A percentile compares a stretch with the other conserved stretches of the same genome.
Evolutionary conservation across 2,888 invertebrate species (phyloP).

Genomic region (Ichneumoninae sp.): DNA sequence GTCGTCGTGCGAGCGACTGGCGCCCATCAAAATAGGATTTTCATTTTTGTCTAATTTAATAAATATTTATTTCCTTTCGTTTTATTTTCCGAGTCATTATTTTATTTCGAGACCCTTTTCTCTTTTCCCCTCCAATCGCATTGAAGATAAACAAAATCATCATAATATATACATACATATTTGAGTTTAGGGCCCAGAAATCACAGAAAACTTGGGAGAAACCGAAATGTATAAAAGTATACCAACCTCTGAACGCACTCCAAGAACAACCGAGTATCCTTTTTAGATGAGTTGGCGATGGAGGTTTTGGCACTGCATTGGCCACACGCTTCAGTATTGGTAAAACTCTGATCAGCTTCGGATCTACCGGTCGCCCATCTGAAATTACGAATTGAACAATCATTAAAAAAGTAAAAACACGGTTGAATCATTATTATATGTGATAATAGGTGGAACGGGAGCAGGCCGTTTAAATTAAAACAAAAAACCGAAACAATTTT

Average conservation of each 20-base stretch:
- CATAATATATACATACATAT: neutral
- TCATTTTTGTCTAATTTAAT: too few relatives aligned
- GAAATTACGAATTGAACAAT: constrained; percentile 47
- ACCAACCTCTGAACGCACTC: constrained; percentile 82
- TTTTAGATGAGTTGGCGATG: constrained; percentile 76
- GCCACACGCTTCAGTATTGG: constrained; percentile 78
- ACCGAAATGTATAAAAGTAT: neutral
- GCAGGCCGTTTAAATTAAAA: too few relatives aligned
- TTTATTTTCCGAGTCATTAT: too few relatives aligned
- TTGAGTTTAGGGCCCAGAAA: neutral
- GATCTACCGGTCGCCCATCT: constrained; percentile 81
- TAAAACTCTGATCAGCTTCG: constrained; percentile 80
- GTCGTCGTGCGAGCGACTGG: too few relatives aligned
- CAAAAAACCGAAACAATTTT: too few relatives aligned
- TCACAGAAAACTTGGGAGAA: neutral
- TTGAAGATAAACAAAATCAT: too few relatives aligned
- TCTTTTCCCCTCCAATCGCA: too few relatives aligned
- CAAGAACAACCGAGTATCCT: constrained; percentile 81
- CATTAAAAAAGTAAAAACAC: constrained; percentile 42
- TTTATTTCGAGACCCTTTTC: too few relatives aligned
- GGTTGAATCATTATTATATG: too few relatives aligned
- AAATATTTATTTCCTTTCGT: too few relatives aligned
- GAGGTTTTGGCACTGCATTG: constrained; percentile 79
- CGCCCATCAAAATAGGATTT: too few relatives aligned
- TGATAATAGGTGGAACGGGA: too few relatives aligned